Percentiles rank a stretch among this genome's conserved stretches.
Evolutionary conservation across 2,888 invertebrate genomes (phyloP).

Genomic region (Chelonus formosanus): DNA sequence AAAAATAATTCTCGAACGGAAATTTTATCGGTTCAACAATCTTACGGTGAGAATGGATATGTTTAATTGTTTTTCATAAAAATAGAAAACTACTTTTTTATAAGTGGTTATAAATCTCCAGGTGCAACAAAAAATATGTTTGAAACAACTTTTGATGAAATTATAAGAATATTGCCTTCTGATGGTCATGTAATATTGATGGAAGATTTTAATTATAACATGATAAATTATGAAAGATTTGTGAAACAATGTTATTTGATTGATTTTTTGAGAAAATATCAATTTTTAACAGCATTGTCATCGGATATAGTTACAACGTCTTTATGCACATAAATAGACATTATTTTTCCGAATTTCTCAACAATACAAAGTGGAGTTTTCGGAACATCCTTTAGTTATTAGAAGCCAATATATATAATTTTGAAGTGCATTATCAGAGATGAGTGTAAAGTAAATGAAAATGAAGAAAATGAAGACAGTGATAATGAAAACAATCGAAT

Average conservation of each 20-base stretch:
- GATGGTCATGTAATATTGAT: slow-evolving; percentile 12
- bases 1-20: background rate
- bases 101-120: slow-evolving; percentile 30
- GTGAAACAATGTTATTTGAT: background rate
- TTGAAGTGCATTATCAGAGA: too few species aligned
- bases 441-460: too few species aligned
- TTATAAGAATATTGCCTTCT: background rate
- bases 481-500: too few species aligned
- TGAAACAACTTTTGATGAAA: slow-evolving; percentile 1
- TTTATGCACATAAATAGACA: slow-evolving; percentile 27
- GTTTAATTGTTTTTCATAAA: slow-evolving; percentile 20
- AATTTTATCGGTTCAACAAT: too few species aligned
- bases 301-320: slow-evolving; percentile 12
- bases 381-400: too few species aligned
- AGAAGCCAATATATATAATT: too few species aligned
- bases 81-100: slow-evolving; percentile 11
- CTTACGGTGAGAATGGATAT: slow-evolving; percentile 9
- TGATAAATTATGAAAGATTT: background rate
- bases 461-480: too few species aligned
- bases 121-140: slow-evolving; percentile 13
- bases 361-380: too few species aligned
- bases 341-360: slow-evolving; percentile 19
- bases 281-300: slow-evolving; percentile 2
- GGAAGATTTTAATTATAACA: slow-evolving; percentile 27
- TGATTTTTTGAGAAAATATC: slow-evolving; percentile 9